Evolutionary conservation across 2,797 vertebrate species (phyloP).

Genomic region (Alauda arvensis): DNA sequence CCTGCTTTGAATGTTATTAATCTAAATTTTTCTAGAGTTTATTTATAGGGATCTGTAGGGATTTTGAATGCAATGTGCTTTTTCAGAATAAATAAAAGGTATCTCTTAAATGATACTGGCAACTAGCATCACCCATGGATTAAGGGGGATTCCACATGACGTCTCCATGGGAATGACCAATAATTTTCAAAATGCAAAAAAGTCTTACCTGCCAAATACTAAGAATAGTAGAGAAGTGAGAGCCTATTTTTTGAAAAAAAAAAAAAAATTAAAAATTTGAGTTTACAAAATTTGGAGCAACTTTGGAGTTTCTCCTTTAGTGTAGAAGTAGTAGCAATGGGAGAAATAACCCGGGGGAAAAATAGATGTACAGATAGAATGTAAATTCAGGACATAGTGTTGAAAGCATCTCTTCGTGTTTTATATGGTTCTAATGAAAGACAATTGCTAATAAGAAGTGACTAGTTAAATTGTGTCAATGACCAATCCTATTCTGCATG

Average conservation of each 20-base stretch:
- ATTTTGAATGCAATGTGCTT: slow-evolving; percentile 32
- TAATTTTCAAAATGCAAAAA: not conserved
- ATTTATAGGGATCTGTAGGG: slow-evolving; percentile 45
- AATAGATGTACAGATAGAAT: not conserved
- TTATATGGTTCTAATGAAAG: not conserved
- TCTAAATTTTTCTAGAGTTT: slow-evolving; percentile 51
- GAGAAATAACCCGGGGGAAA: not conserved
- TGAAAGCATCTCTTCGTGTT: not conserved
- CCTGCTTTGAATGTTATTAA: slow-evolving; percentile 31
- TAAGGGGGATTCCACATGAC: not conserved
- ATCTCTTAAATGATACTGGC: slow-evolving; percentile 4
- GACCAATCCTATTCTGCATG: slow-evolving; percentile 19
- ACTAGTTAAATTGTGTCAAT: slow-evolving; percentile 46
- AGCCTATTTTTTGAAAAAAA: not conserved
- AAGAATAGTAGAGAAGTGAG: not conserved
- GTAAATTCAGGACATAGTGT: not conserved
- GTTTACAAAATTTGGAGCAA: not conserved
- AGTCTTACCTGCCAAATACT: not conserved
- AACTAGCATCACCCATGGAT: not conserved
- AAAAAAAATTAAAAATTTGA: accelerated
- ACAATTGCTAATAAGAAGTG: slow-evolving; percentile 36
- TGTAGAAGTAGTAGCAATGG: not conserved
- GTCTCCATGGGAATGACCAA: not conserved
- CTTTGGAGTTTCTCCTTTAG: not conserved
- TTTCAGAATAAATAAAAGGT: slow-evolving; percentile 46